phyloP scores from a whole-genome alignment of 2,113 vertebrate genomes.

The Paradoxurus hermaphroditus region DNA sequence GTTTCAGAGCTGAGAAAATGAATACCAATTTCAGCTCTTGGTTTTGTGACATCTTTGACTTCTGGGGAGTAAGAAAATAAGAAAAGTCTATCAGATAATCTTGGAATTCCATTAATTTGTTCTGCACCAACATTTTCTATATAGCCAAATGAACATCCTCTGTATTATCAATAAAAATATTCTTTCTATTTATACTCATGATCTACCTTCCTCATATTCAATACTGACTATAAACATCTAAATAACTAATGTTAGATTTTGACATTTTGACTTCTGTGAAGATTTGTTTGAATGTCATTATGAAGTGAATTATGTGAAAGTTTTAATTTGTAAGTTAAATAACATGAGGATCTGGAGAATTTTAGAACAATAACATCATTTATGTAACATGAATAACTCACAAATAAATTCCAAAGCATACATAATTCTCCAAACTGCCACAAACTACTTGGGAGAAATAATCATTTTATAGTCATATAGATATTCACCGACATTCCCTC shows the following conservation, averaged over 20 bases:
- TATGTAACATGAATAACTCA: not conserved
- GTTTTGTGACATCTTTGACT: not conserved
- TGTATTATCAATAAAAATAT: not conserved
- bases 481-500: not conserved
- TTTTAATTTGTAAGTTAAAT: constrained; percentile 10
- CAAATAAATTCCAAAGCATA: not conserved
- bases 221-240: not conserved
- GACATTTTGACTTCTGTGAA: not conserved
- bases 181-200: not conserved
- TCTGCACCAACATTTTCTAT: not conserved
- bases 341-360: not conserved
- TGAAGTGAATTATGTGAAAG: not conserved
- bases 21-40: not conserved
- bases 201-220: not conserved
- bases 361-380: not conserved
- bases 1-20: not conserved
- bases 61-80: not conserved
- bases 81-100: not conserved
- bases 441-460: not conserved
- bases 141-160: not conserved
- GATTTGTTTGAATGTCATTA: not conserved
- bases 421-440: not conserved
- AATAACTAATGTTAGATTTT: not conserved
- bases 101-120: not conserved
- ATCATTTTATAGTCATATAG: not conserved